Base-by-base conservation (phyloP, 1,140 invertebrate genomes). In the Pachypsylla venusta region DNA sequence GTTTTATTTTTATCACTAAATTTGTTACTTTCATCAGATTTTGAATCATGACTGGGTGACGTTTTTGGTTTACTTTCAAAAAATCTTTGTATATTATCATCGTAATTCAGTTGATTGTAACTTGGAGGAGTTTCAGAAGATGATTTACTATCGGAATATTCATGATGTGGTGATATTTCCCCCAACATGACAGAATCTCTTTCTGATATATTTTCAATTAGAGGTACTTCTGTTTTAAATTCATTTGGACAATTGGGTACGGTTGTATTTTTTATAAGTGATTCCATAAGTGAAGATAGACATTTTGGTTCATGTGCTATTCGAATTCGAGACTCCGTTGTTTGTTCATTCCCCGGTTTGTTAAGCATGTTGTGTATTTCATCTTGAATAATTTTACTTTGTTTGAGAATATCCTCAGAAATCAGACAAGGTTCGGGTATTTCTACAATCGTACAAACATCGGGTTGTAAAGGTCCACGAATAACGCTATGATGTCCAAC, bases 21-120 rank as follows among this genome's bases (percentile, higher is more conserved):
- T 4, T 68, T 68, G 57, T 67, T 69, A 2, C 62, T 61, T 4
- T 60, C 61, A n/a, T 61, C 5, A n/a, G 42, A 48, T 22, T 48
- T 48, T n/a, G 42, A 48, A n/a, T n/a, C 61, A 48, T 48, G 42
- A 19, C 42, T 10, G n/a, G 42, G 42, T 1, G 75, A 77, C 1
- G 79, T 81, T 61, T 81, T 78, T 1, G 84, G 82, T 66, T 88
- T 82, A 69, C 86, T 48, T 22, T 12, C 10, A 42, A 58, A 42
- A 35, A 65, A 74, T 72, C 73, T 78, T 69, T 87, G 79, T 39
- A 93, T 78, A 66, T 85, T 92, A 68, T 91, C 86, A 67, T 87
- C 86, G 68, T 89, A 91, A 73, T 90, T 91, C 4, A 91, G 74
- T 67, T 91, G 85, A 68, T 83, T 87, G 72, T 90, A 91, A 65